Percentiles rank a stretch among this genome's conserved stretches.
These are phyloP conservation scores for Myotis davidii DNA, from an alignment of 2,113 vertebrate genomes.

Conservation along the genomic window DNA sequence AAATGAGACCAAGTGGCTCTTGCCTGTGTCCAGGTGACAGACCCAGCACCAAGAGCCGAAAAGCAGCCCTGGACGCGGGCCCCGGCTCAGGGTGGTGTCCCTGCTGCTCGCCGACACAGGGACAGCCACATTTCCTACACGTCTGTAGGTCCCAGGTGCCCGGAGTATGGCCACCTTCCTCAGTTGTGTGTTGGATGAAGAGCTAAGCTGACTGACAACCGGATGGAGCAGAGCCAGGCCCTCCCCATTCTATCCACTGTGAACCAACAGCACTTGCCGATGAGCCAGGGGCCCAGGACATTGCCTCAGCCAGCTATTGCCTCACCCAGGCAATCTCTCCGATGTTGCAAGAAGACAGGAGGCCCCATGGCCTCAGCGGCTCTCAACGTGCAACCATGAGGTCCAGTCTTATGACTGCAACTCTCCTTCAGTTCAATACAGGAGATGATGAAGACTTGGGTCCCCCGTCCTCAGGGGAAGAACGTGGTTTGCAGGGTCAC, in stretches of 20 bases:
- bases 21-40: background rate
- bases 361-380: background rate
- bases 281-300: background rate
- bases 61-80: background rate
- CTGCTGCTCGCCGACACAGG: background rate
- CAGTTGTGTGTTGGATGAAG: background rate
- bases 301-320: background rate
- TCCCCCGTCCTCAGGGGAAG: background rate
- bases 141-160: background rate
- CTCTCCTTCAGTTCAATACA: background rate
- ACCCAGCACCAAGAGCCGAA: background rate
- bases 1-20: background rate
- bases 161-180: fast-evolving
- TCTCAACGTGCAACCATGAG: background rate
- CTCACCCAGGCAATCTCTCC: background rate
- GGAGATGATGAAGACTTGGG: background rate
- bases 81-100: background rate
- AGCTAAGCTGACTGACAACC: background rate
- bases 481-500: background rate
- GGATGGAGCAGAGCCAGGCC: background rate
- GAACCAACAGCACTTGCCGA: background rate
- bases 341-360: background rate
- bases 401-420: background rate
- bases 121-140: background rate
- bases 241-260: background rate